phyloP scores from a whole-genome alignment of 35 echinoderm and acorn worm genomes.

The Apostichopus californicus region DNA sequence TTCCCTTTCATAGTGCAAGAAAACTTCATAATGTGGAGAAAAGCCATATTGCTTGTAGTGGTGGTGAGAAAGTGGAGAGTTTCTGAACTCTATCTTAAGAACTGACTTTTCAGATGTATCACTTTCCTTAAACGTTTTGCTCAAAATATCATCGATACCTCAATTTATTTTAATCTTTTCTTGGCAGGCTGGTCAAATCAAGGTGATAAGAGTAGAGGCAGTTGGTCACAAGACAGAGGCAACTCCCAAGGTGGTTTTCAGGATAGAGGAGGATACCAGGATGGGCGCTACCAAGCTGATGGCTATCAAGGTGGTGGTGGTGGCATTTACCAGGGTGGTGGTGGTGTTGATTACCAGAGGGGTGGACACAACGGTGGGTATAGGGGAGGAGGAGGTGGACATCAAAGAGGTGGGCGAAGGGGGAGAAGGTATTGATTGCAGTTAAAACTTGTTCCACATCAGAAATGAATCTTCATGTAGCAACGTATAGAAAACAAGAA shows the following conservation, averaged over 20 bases:
- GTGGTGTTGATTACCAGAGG: not conserved
- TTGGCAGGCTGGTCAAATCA: conserved; percentile 62
- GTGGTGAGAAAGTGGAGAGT: not conserved
- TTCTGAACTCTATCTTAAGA: not conserved
- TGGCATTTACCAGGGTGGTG: not conserved
- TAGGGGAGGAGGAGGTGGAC: conserved; percentile 6
- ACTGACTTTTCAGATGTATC: not conserved
- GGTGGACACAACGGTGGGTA: conserved; percentile 7
- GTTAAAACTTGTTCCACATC: too few species aligned
- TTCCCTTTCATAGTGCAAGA: too few species aligned
- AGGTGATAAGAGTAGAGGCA: conserved; percentile 31
- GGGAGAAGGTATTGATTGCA: not conserved
- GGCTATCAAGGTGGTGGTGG: not conserved
- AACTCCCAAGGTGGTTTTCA: not conserved
- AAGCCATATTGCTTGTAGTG: too few species aligned
- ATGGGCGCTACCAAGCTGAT: not conserved
- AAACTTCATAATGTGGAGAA: too few species aligned
- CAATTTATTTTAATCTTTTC: not conserved
- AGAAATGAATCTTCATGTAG: too few species aligned
- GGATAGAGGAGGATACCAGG: conserved; percentile 6
- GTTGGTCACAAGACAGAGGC: conserved; percentile 26
- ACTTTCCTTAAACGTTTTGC: not conserved
- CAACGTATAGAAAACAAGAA: too few species aligned
- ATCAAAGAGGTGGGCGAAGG: conserved; percentile 13
- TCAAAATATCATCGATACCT: not conserved